Base-by-base conservation (phyloP, 2,113 vertebrate species). In the Numida meleagris region DNA sequence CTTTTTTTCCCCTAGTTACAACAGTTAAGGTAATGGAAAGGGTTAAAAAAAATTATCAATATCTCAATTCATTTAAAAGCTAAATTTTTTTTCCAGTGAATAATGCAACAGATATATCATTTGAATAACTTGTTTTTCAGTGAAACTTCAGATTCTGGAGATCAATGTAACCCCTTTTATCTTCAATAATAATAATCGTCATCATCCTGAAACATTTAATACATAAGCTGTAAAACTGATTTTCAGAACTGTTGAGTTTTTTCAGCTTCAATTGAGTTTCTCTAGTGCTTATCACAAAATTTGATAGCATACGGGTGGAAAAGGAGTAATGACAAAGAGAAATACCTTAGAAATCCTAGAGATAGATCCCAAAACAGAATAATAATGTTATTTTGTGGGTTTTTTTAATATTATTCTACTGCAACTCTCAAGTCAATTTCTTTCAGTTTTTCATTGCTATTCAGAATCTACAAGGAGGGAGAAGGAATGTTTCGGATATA, bases 11-110 rank as follows among this genome's bases (percentile, higher is more conserved):
- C 31, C 25, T 61, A 18, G 13, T 53, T 53, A 29, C 48, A 81
- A 77, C 25, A 31, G 14, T 38, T 40, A 81, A 66, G 4, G 24
- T 36, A 81, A 66, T 16, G 5, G 50, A 62, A 5, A 62, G 3
- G 3, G 2, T 77, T 58, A 20, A 63, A 79, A 92, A 73, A 7
- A 0, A 34, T 0, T 16, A 76, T n/a, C 3, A 73, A 6, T 15
- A 66, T 70, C 4, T 19, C 20, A 81, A 33, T 51, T 61, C 4
- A 43, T 74, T 84, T 89, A 71, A 31, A 71, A 31, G 7, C 27
- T n/a, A 73, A 15, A 9, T 14, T 51, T 3, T 75, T 89, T 91
- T 53, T 17, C 27, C 27, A 18, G 48, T 62, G 6, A 73, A 88
- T 58, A 86, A 83, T 63, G 5, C 5, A 71, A 33, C 9, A 51